These are phyloP conservation scores for Nothobranchius kuhntae DNA, from an alignment of 2,113 vertebrate species.

Conservation along the genomic window DNA sequence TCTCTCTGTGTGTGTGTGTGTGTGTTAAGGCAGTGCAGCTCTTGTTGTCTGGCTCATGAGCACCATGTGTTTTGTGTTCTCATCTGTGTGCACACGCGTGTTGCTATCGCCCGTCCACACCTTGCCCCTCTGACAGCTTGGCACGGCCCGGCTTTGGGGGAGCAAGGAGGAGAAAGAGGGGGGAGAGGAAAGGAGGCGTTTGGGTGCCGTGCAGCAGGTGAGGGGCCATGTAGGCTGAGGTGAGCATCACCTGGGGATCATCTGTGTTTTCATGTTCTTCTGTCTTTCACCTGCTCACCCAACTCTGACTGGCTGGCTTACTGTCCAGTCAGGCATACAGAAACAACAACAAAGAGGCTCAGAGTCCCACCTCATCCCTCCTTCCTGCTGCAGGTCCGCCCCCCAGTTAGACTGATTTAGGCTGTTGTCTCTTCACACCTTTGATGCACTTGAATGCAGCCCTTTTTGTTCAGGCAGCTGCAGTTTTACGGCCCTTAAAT, in stretches of 20 bases:
- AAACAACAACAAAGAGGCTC: constrained; percentile 51
- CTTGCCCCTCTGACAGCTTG: constrained; percentile 75
- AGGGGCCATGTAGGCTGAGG: constrained; percentile 53
- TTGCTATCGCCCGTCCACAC: constrained; percentile 76
- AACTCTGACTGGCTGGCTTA: constrained; percentile 63
- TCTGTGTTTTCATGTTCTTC: constrained; percentile 75
- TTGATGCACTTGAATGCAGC: too few relatives aligned
- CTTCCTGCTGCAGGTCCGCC: constrained; percentile 14
- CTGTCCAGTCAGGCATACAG: constrained; percentile 48
- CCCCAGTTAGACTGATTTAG: not conserved
- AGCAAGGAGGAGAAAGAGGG: constrained; percentile 36
- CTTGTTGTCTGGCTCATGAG: constrained; percentile 58
- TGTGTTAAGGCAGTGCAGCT: constrained; percentile 43
- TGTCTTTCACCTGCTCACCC: constrained; percentile 77
- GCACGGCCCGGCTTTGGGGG: constrained; percentile 50
- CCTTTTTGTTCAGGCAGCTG: too few relatives aligned
- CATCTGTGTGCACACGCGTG: constrained; percentile 50
- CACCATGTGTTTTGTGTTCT: constrained; percentile 61
- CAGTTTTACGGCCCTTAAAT: too few relatives aligned
- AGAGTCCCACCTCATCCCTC: constrained; percentile 30
- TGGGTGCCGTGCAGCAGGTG: constrained; percentile 53
- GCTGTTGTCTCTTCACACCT: too few relatives aligned
- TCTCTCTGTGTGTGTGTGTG: constrained; percentile 12
- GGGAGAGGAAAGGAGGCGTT: constrained; percentile 44
- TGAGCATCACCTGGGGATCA: constrained; percentile 67